phyloP scores from a whole-genome alignment of 2,888 invertebrate genomes.

The Smittia aterrima region DNA sequence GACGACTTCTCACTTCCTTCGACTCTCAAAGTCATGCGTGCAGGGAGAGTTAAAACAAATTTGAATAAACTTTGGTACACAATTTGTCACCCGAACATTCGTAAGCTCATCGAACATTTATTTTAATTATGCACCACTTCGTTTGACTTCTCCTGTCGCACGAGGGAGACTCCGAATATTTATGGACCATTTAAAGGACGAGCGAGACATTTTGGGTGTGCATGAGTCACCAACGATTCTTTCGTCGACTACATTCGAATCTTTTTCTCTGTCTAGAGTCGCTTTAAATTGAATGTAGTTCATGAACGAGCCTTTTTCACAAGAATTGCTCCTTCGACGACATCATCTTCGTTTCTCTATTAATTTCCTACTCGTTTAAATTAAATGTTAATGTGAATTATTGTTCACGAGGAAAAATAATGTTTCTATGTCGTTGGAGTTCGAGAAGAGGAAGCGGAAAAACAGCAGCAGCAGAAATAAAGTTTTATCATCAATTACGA shows the following conservation, averaged over 20 bases:
- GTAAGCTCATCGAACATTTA: constrained; percentile 19
- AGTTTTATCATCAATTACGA: constrained; percentile 33
- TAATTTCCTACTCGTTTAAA: constrained; percentile 8
- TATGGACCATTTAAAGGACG: not conserved
- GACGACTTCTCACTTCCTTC: not conserved
- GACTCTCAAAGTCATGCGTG: not conserved
- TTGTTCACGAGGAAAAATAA: constrained; percentile 23
- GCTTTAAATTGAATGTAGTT: not conserved
- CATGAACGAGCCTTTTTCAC: not conserved
- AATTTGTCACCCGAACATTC: constrained; percentile 30
- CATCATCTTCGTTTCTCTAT: constrained; percentile 10
- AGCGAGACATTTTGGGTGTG: not conserved
- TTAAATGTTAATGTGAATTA: constrained; percentile 32
- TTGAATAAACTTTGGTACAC: not conserved
- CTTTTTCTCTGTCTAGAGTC: no score
- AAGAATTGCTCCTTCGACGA: not conserved
- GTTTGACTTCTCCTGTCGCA: not conserved
- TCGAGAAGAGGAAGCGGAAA: not conserved
- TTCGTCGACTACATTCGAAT: no score
- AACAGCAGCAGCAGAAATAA: not conserved
- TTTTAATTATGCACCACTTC: constrained; percentile 32
- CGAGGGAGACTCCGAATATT: not conserved
- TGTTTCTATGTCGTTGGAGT: not conserved
- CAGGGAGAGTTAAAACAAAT: not conserved
- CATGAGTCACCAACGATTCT: not conserved